Evolutionary conservation across 2,888 invertebrate species (phyloP), one percentile per base, ranked within the genome.

Genomic region (Eupithecia vulgata): DNA sequence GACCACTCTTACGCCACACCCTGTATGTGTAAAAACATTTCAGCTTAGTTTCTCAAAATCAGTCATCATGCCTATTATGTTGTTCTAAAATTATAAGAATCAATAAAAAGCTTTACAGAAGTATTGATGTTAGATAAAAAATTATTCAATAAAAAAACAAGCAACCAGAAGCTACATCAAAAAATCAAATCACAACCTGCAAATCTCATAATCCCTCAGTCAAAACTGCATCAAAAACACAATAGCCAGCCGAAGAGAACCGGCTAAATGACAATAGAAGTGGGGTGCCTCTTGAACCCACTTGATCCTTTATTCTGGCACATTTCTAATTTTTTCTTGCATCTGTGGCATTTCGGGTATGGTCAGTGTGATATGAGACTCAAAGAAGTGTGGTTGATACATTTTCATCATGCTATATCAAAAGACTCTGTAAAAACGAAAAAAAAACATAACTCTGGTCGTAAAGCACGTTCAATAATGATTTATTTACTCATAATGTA

Each of bases 311-410:
- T 68, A 66, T 48, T 62, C 61, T 21, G 75, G 77, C 77, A 78
- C 77, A 80, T 80, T 78, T 78, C 77, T 80, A 81, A 81, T 81
- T 80, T 80, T 79, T 80, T 76, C 73, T 76, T 76, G 79, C 81
- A 81, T 81, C 81, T 81, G 81, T 81, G 81, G 75, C 80, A 80
- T 74, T 72, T 61, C 48, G 61, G 76, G 65, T 30, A 67, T 0
- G 72, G 48, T 52, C 68, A 7, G 57, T 15, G 42, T 71, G 73
- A 37, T 40, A 30, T 25, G 35, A 57, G 59, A 52, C 52, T 37
- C 0, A 52, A 21, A 48, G n/a, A 52, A 52, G 1, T 21, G 1
- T 21, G 21, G 21, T 52, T 15, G 42, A 42, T 42, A 30, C 1
- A 30, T 30, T 30, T 30, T 30, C 30, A 30, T 30, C 30, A 4